Conservation (phyloP, 2,888 invertebrate species). For the Agonopterix subpropinquella region DNA sequence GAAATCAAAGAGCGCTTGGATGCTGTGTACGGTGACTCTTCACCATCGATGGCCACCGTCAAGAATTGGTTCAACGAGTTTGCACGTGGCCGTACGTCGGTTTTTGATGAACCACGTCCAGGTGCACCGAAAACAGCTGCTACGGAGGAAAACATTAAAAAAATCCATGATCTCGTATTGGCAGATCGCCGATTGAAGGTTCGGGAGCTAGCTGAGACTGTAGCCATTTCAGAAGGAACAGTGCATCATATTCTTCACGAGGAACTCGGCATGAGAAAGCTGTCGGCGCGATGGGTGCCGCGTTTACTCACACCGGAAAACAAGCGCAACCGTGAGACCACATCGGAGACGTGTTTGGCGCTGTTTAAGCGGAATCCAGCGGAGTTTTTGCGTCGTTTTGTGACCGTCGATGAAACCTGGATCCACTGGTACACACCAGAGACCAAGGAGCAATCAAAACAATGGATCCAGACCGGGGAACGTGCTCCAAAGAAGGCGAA, state of each 20-base stretch:
- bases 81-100: no score
- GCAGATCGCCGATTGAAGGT: conserved; percentile 14
- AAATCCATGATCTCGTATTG: conserved; percentile 17
- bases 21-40: no score
- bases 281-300: conserved; percentile 26
- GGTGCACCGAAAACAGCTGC: no score
- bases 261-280: conserved; percentile 19
- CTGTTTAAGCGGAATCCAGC: conserved; percentile 2
- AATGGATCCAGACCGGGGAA: conserved; percentile 7
- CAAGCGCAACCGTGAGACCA: conserved; percentile 11
- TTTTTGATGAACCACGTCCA: no score
- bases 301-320: conserved; percentile 19
- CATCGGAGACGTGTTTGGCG: conserved; percentile 4
- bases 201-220: conserved; percentile 12
- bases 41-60: no score
- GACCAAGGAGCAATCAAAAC: conserved; percentile 8
- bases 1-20: no score
- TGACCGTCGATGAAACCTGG: conserved; percentile 8
- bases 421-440: conserved; percentile 4
- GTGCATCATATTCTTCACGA: conserved; percentile 16
- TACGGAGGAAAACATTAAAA: conserved; percentile 16
- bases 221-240: conserved; percentile 9
- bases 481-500: conserved; percentile 11
- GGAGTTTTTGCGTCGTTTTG: conserved; percentile 3
- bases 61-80: no score